Conservation (phyloP, 2,797 vertebrate genomes). For the Enteromius unitaeniatus region DNA sequence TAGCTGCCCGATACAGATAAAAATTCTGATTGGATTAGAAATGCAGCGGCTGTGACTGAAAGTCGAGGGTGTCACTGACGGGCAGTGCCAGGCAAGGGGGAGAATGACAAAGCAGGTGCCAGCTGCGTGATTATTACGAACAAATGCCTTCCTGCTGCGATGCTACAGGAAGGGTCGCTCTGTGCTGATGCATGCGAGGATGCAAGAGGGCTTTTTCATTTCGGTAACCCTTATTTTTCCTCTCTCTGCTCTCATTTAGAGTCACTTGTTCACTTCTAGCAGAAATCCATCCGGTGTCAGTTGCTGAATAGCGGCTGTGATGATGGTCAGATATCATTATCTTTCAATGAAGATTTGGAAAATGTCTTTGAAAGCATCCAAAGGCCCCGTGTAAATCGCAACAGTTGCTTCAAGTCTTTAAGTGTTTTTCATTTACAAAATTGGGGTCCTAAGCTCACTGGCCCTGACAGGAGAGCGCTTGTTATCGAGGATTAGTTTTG, state of each 20-base stretch:
- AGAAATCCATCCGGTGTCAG: constrained; percentile 12
- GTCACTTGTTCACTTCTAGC: constrained; percentile 36
- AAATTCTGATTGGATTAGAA: constrained; percentile 46
- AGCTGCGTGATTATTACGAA: constrained; percentile 54
- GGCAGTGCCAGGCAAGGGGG: constrained; percentile 13
- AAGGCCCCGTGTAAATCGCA: constrained; percentile 8
- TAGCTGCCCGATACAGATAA: constrained; percentile 28
- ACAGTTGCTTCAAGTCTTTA: not conserved
- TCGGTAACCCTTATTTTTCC: constrained; percentile 23
- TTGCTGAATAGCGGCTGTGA: constrained; percentile 29
- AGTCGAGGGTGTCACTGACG: constrained; percentile 15
- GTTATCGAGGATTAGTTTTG: constrained; percentile 43
- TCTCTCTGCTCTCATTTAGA: constrained; percentile 31
- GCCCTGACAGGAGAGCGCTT: not conserved
- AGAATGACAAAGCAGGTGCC: constrained; percentile 50
- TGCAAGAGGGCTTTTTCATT: constrained; percentile 17
- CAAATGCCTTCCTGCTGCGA: constrained; percentile 51
- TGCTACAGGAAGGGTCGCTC: constrained; percentile 30
- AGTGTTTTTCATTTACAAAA: constrained; percentile 17
- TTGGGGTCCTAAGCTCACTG: constrained; percentile 26
- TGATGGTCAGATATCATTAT: constrained; percentile 32
- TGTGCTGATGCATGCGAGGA: constrained; percentile 18
- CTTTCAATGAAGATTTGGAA: constrained; percentile 13
- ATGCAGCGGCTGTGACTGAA: constrained; percentile 14
- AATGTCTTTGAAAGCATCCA: constrained; percentile 19